Evolutionary conservation across 2,888 invertebrate genomes (phyloP), one percentile per base, ranked within the genome.

Genomic region (Hartigia nigra): DNA sequence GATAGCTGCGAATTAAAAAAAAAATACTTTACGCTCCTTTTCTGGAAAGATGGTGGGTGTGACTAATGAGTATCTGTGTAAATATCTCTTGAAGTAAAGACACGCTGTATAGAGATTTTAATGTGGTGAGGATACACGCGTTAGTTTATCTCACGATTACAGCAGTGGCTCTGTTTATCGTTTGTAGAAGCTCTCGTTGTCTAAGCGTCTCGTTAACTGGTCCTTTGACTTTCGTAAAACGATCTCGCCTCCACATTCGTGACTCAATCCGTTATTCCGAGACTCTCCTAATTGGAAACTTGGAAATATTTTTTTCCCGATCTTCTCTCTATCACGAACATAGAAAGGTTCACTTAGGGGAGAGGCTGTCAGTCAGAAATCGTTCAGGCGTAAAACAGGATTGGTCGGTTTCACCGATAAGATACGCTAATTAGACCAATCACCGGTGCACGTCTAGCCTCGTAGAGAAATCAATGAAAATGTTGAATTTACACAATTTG

Each of bases 351-450:
- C 23, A 23, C 9, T 55, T 9, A 55, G 55, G 55, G 23, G 9
- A 2, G 9, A 23, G 55, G 9, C 55, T 55, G 55, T 55, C 55
- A 55, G 55, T 55, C 55, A 55, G 23, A 9, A 23, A 55, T 55
- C 55, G 55, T 55, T 55, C 55, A 9, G 55, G 55, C 55, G 55
- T 55, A 55, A 79, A 79, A 79, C 74, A n/a, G 31, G 37, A 39
- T 69, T 69, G 37, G 78, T 76, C 78, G 76, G 78, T 34, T 76
- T 23, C 55, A 55, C 55, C 74, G 78, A 76, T 76, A 79, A 76
- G 75, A 32, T 31, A 74, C 74, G 78, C 76, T 79, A 79, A 79
- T 79, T 79, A 79, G 78, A 79, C 55, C 76, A 74, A 76, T 76
- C 76, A n/a, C 31, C 76, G 72, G 14, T 72, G 14, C 32, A 12